Evolutionary conservation across 2,888 invertebrate genomes (phyloP).

Genomic region (Xanthia togata): DNA sequence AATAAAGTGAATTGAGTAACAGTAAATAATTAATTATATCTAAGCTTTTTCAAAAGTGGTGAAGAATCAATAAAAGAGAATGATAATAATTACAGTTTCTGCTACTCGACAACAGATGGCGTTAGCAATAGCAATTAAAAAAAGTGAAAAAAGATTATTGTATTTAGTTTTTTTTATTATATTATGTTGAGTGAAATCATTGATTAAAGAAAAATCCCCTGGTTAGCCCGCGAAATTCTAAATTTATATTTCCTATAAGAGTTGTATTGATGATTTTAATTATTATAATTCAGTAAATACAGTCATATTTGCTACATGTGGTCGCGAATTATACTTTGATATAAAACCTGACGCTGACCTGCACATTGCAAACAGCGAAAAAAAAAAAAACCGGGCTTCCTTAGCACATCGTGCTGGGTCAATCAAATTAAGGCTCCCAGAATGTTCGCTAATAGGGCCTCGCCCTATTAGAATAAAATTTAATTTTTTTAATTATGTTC

Average conservation of each 20-base stretch:
- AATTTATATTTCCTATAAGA: neutral
- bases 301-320: neutral
- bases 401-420: neutral
- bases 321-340: neutral
- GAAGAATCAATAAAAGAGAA: neutral
- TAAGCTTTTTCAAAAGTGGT: neutral
- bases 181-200: neutral
- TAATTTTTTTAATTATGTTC: no score
- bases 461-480: neutral
- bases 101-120: conserved; percentile 22
- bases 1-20: neutral
- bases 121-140: neutral
- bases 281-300: neutral
- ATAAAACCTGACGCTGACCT: neutral
- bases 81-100: neutral
- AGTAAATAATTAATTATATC: neutral
- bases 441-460: neutral
- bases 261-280: neutral
- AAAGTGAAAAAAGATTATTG: no score
- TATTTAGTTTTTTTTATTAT: neutral
- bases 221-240: no score
- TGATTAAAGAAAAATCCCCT: neutral
- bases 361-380: neutral
- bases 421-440: neutral
- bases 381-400: no score